Conservation (phyloP, 2,113 vertebrate genomes). For the Oncorhynchus nerka region DNA sequence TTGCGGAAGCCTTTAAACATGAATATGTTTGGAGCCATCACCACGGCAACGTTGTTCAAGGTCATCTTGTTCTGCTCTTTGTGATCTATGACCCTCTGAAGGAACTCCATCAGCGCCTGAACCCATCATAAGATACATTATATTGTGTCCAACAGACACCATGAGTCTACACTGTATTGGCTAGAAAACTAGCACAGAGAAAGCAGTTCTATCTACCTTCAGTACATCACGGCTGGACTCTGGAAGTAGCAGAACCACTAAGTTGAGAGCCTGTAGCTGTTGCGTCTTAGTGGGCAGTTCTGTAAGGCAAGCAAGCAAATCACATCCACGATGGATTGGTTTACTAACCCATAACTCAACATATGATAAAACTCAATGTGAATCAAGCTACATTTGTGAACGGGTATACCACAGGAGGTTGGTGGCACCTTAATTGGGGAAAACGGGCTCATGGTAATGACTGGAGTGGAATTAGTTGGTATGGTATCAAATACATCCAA, state of each 20-base stretch:
- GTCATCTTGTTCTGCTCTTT: constrained; percentile 94
- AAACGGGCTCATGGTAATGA: too few relatives aligned
- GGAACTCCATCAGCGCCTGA: constrained; percentile 93
- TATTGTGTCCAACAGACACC: not conserved
- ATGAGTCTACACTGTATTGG: not conserved
- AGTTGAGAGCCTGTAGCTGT: constrained; percentile 92
- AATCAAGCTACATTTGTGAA: too few relatives aligned
- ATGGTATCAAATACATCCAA: too few relatives aligned
- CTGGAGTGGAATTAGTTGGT: too few relatives aligned
- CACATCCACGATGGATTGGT: not conserved
- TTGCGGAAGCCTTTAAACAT: constrained; percentile 82
- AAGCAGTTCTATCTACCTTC: constrained; percentile 75
- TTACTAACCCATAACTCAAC: not conserved
- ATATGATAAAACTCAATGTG: not conserved
- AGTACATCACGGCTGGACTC: constrained; percentile 86
- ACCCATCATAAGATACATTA: constrained; percentile 24
- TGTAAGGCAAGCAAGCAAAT: constrained; percentile 54
- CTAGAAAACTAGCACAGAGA: too few relatives aligned
- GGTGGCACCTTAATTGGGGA: too few relatives aligned
- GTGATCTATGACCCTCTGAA: constrained; percentile 88
- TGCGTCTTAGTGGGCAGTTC: constrained; percentile 87
- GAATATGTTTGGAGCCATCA: constrained; percentile 99
- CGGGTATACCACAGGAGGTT: too few relatives aligned
- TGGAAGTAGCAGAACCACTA: constrained; percentile 90
- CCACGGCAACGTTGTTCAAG: constrained; percentile 89